A percentile compares a stretch with the other conserved stretches of the same genome.
These are phyloP conservation scores for Drosophila tani DNA, from an alignment of 1,140 invertebrate genomes.

Conservation along the genomic window DNA sequence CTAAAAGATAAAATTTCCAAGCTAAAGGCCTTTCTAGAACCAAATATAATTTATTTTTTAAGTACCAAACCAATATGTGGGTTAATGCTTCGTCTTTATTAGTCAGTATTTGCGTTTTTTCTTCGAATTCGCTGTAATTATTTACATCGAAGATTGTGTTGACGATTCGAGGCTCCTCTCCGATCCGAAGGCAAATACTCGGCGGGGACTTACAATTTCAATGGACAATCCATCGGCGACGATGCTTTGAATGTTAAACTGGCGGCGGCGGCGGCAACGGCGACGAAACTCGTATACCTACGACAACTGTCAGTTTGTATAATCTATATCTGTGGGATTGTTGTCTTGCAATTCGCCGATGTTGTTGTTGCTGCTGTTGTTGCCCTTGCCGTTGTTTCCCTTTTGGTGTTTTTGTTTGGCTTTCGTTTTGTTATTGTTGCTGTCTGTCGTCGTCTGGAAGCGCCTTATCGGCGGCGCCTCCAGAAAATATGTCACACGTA, in stretches of 20 bases:
- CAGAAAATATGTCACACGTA: slow-evolving; percentile 80
- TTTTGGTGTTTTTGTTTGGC: slow-evolving; percentile 25
- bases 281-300: slow-evolving; percentile 37
- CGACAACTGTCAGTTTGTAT: slow-evolving; percentile 45
- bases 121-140: slow-evolving; percentile 65
- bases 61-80: background rate
- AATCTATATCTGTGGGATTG: slow-evolving; percentile 69
- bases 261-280: background rate
- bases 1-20: too few relatives aligned
- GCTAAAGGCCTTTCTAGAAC: too few relatives aligned
- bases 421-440: slow-evolving; percentile 35
- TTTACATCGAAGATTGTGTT: slow-evolving; percentile 70
- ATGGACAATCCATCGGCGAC: slow-evolving; percentile 20
- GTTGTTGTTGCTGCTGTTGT: slow-evolving; percentile 17
- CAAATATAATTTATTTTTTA: background rate
- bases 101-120: slow-evolving; percentile 60
- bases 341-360: slow-evolving; percentile 42
- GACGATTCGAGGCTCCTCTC: slow-evolving; percentile 16
- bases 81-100: slow-evolving; percentile 43
- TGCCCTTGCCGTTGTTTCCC: slow-evolving; percentile 8
- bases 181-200: slow-evolving; percentile 27
- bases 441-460: slow-evolving; percentile 42
- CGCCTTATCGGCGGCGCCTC: slow-evolving; percentile 78
- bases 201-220: slow-evolving; percentile 50
- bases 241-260: slow-evolving; percentile 62